phyloP scores from a whole-genome alignment of 2,113 vertebrate species.

The Anas platyrhynchos region DNA sequence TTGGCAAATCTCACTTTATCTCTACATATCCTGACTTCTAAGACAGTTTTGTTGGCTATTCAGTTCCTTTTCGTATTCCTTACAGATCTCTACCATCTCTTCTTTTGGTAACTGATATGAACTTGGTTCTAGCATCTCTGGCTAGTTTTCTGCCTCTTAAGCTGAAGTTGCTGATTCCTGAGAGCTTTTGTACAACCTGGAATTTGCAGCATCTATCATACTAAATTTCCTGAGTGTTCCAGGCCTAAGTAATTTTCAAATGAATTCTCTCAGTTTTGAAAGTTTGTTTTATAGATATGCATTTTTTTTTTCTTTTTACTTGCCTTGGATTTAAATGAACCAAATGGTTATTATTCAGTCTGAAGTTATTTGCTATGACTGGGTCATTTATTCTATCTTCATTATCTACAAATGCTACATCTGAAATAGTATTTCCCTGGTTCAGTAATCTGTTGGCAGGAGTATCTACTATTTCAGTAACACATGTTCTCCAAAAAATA shows the following conservation, averaged over 20 bases:
- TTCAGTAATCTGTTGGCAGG: slow-evolving; percentile 57
- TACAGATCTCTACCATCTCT: background rate
- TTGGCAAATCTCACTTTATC: background rate
- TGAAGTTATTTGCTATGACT: background rate
- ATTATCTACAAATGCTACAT: slow-evolving; percentile 34
- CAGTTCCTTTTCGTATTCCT: background rate
- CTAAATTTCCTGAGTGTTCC: background rate
- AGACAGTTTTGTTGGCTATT: background rate
- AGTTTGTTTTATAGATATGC: background rate
- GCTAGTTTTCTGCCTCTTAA: background rate
- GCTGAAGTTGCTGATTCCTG: background rate
- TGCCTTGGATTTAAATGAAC: background rate
- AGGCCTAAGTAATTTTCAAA: slow-evolving; percentile 1
- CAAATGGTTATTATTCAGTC: background rate
- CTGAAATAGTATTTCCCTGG: slow-evolving; percentile 36
- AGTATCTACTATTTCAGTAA: slow-evolving; percentile 63
- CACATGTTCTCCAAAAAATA: slow-evolving; percentile 51
- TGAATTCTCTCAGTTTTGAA: background rate
- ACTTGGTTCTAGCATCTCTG: background rate
- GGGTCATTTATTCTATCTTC: slow-evolving; percentile 46
- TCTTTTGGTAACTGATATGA: background rate
- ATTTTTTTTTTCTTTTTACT: background rate
- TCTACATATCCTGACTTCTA: background rate
- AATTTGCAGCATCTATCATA: background rate
- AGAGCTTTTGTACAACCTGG: background rate